Evolutionary conservation across 2,797 vertebrate species (phyloP).

Genomic region (Eutrigla gurnardus): DNA sequence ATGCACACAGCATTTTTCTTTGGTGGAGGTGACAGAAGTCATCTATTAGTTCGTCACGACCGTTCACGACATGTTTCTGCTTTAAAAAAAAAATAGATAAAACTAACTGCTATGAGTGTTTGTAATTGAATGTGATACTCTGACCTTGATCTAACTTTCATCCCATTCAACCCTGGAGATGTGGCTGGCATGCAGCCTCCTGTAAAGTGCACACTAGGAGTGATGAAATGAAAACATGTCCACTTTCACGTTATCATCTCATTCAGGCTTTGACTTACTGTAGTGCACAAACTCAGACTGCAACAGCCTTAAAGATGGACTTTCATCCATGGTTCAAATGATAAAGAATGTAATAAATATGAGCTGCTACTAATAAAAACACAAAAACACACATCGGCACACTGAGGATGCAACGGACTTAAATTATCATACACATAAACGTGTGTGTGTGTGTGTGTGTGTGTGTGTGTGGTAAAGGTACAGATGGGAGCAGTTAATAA

Average conservation of each 20-base stretch:
- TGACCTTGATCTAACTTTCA: conserved; percentile 48
- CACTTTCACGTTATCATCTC: conserved; percentile 22
- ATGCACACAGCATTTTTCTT: conserved; percentile 33
- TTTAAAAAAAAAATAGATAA: conserved; percentile 22
- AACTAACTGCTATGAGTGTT: conserved; percentile 26
- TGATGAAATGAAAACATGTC: conserved; percentile 51
- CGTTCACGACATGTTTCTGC: conserved; percentile 35
- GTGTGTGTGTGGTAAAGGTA: neutral
- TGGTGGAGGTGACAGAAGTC: conserved; percentile 45
- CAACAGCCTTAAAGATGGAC: neutral
- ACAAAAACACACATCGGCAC: neutral
- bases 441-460: neutral
- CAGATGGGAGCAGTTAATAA: neutral
- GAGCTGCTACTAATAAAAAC: neutral
- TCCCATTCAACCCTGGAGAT: conserved; percentile 45
- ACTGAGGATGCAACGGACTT: neutral
- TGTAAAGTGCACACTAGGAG: conserved; percentile 29
- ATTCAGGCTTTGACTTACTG: conserved; percentile 18
- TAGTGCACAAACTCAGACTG: neutral
- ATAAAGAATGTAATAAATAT: neutral
- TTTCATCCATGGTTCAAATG: neutral
- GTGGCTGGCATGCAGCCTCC: conserved; percentile 32
- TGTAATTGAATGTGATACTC: conserved; percentile 40
- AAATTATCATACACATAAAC: neutral
- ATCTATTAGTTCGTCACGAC: conserved; percentile 30